Evolutionary conservation across 2,113 vertebrate genomes (phyloP).

Genomic region (Rattus norvegicus): DNA sequence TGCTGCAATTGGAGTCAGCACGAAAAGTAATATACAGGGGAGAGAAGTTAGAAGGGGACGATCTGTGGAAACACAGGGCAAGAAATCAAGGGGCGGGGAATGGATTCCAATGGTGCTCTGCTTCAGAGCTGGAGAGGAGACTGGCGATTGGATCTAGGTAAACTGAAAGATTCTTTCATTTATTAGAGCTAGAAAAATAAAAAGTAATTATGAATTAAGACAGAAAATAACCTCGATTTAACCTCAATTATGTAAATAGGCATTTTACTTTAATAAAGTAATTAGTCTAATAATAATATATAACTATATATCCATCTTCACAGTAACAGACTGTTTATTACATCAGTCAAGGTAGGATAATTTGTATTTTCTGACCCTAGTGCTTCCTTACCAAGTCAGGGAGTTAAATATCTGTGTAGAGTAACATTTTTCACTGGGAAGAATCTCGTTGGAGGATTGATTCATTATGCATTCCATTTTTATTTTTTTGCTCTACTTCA

Average conservation of each 20-base stretch:
- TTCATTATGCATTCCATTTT: slow-evolving; percentile 58
- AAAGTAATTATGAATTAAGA: slow-evolving; percentile 46
- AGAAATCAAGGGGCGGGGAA: not conserved
- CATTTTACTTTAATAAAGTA: slow-evolving; percentile 11
- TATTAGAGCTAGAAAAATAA: not conserved
- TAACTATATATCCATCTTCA: not conserved
- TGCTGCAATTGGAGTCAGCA: no score
- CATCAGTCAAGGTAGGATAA: not conserved
- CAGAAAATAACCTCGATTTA: slow-evolving; percentile 47
- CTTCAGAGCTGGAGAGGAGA: not conserved
- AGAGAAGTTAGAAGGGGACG: no score
- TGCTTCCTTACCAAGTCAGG: not conserved
- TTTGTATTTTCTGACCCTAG: not conserved
- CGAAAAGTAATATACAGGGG: not conserved
- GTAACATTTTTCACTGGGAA: slow-evolving; percentile 20
- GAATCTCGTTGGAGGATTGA: slow-evolving; percentile 34
- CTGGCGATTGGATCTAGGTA: not conserved
- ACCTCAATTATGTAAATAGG: not conserved
- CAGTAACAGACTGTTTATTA: slow-evolving; percentile 32
- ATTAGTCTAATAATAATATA: not conserved
- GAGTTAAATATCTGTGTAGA: slow-evolving; percentile 51
- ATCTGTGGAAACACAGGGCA: not conserved
- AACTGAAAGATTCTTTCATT: not conserved
- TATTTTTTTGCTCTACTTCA: slow-evolving; percentile 22
- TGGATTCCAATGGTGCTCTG: not conserved